phyloP scores from a whole-genome alignment of 2,113 vertebrate genomes.

The Psophia crepitans region DNA sequence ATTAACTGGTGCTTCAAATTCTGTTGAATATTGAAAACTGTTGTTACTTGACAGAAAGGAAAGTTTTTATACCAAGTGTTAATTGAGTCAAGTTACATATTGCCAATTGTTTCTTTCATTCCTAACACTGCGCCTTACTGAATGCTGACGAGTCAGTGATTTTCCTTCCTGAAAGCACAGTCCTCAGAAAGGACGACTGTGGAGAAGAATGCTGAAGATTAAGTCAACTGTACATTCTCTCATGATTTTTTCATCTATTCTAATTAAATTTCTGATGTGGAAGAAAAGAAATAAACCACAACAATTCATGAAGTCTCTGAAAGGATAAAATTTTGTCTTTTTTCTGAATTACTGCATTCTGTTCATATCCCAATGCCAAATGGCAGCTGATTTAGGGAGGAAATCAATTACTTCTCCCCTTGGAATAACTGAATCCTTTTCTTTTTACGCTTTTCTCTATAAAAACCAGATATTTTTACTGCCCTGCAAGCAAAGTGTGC shows the following conservation, averaged over 20 bases:
- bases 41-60: neutral
- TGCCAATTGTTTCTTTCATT: neutral
- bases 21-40: neutral
- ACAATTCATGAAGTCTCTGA: neutral
- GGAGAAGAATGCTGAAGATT: neutral
- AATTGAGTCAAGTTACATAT: neutral
- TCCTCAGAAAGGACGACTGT: neutral
- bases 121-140: neutral
- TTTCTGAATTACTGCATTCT: neutral
- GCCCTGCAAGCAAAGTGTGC: neutral
- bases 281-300: constrained; percentile 13
- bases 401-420: neutral
- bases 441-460: neutral
- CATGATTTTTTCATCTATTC: neutral
- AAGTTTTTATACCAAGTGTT: neutral
- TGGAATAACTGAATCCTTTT: neutral
- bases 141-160: neutral
- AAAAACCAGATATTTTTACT: neutral
- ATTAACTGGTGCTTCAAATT: neutral
- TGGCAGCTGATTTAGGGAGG: neutral
- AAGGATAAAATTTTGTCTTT: neutral
- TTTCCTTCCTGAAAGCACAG: neutral
- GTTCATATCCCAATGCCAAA: constrained; percentile 8
- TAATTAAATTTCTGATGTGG: neutral
- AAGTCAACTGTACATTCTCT: neutral